Evolutionary conservation across 1,140 invertebrate species (phyloP).

Genomic region (Drosophila novamexicana): DNA sequence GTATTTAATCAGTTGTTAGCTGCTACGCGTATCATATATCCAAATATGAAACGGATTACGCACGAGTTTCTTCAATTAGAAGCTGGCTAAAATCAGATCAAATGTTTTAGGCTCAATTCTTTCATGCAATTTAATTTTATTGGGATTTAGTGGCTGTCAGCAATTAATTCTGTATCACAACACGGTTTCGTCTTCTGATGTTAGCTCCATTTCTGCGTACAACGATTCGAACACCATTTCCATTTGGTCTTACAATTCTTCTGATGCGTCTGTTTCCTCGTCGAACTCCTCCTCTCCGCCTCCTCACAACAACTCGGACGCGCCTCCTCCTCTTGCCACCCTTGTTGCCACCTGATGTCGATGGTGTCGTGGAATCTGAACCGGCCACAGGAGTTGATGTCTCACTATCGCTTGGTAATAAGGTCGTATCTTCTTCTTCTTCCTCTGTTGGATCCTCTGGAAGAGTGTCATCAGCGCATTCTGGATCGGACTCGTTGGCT

Average conservation of each 20-base stretch:
- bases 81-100: too few species aligned
- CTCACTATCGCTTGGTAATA: not conserved
- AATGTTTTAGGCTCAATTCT: too few species aligned
- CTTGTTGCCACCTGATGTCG: not conserved
- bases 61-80: too few species aligned
- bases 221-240: not conserved
- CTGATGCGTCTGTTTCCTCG: not conserved
- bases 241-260: not conserved
- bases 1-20: not conserved
- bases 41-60: too few species aligned
- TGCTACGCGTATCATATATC: too few species aligned
- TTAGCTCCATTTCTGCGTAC: not conserved
- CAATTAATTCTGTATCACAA: not conserved
- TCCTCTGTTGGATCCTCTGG: not conserved
- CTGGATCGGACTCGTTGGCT: constrained; percentile 1
- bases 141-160: not conserved
- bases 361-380: not conserved
- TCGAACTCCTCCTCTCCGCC: not conserved
- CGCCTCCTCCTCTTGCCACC: not conserved
- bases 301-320: not conserved
- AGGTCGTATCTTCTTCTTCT: not conserved
- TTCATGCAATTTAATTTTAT: not conserved
- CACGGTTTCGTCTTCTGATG: not conserved
- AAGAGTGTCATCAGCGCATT: constrained; percentile 5
- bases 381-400: not conserved